Conservation (phyloP, 2,797 vertebrate genomes). For the Sphenopsis melanotis region DNA sequence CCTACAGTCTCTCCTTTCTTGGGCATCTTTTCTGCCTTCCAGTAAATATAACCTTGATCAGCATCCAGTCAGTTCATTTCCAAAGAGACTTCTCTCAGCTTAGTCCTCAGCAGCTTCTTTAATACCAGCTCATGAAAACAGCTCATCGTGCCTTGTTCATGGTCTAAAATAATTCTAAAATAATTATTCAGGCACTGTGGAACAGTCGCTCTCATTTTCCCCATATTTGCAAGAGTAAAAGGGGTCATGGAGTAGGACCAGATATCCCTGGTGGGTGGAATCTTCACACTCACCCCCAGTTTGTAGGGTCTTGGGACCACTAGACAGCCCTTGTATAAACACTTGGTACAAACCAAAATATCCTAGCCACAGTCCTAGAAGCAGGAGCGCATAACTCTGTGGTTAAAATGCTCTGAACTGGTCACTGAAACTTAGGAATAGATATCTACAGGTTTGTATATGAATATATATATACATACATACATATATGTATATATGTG, state of each 20-base stretch:
- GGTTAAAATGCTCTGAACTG: not conserved
- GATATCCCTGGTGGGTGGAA: not conserved
- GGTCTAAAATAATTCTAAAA: not conserved
- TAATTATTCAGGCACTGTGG: not conserved
- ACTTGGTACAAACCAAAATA: not conserved
- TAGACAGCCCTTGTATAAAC: not conserved
- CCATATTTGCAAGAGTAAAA: not conserved
- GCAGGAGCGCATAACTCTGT: not conserved
- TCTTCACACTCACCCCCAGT: accelerated
- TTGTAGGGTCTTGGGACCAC: not conserved
- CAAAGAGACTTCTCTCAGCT: not conserved
- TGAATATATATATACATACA: not conserved
- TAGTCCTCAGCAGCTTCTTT: not conserved
- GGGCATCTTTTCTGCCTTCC: not conserved
- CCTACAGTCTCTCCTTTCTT: not conserved
- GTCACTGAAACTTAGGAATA: not conserved
- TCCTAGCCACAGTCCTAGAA: not conserved
- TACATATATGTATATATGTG: too few species aligned
- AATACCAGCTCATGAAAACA: not conserved
- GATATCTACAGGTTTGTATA: not conserved
- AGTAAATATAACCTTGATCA: not conserved
- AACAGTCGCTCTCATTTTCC: not conserved
- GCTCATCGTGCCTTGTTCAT: not conserved
- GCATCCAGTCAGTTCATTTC: not conserved
- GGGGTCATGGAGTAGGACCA: not conserved